Evolutionary conservation across 1,140 invertebrate genomes (phyloP), one percentile per base, ranked within the genome.

Genomic region (Sitodiplosis mosellana): DNA sequence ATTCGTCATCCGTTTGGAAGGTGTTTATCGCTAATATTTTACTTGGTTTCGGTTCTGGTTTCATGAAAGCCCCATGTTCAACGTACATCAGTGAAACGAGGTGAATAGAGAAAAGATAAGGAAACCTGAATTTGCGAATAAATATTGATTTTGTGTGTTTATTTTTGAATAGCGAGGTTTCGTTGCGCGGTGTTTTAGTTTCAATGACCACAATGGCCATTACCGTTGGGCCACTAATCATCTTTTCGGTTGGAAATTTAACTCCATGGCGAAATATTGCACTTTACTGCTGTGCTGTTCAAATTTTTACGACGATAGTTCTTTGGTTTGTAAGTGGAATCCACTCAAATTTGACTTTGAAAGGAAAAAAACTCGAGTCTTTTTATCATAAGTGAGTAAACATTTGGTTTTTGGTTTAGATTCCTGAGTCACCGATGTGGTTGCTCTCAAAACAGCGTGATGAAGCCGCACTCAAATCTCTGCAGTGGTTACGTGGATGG

Each of bases 401-500:
- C 27, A 27, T 27, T 3, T 27, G 27, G 3, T 27, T 27, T 27
- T 27, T 20, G 8, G 1, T 48, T 37, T 44, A 73, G 71, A 60
- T 79, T 3, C 78, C 79, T 6, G 79, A 81, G 62, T 76, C 77
- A 2, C 79, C 80, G 21, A 62, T 78, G 10, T 81, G 77, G 76
- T 58, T 77, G 5, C 52, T 75, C 37, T 64, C 66, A 10, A 66
- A 68, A 55, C 67, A 69, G 7, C 55, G 64, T 40, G 60, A 65
- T 22, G 63, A 67, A 17, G 69, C 73, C 15, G 70, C 72, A 0
- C 50, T 68, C 18, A 63, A 64, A 47, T 61, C 70, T 0, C 52
- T 75, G 0, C 66, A 67, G 40, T 70, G 68, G 60, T 57, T 74
- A 0, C 60, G 72, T 3, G 72, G 72, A 0, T 75, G 71, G 71